These are phyloP conservation scores for Harmothoe impar DNA, from an alignment of 2,888 invertebrate genomes.

Conservation along the genomic window DNA sequence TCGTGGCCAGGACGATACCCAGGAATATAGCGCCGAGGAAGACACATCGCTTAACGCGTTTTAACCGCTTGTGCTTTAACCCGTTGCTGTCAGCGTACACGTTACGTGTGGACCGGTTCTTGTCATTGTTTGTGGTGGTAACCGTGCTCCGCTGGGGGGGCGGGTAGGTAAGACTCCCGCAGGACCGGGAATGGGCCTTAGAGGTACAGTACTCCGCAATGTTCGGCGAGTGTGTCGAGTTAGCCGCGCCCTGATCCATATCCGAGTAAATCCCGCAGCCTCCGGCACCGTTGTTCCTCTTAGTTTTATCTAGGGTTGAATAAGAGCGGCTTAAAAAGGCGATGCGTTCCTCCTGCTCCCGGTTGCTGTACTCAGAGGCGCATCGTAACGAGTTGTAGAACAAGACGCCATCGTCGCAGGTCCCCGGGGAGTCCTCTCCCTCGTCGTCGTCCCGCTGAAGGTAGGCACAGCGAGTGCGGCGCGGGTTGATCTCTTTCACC, in stretches of 20 bases:
- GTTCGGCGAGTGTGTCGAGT: not conserved
- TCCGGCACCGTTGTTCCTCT: slow-evolving; percentile 50
- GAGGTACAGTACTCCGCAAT: slow-evolving; percentile 64
- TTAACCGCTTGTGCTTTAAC: slow-evolving; percentile 57
- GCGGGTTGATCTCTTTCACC: slow-evolving; percentile 56
- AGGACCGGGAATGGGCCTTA: slow-evolving; percentile 61
- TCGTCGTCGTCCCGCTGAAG: slow-evolving; percentile 48
- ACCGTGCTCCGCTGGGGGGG: not conserved
- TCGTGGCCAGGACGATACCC: slow-evolving; percentile 61
- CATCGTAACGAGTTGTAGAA: slow-evolving; percentile 61
- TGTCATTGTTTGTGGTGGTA: slow-evolving; percentile 34
- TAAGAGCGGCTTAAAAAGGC: slow-evolving; percentile 62
- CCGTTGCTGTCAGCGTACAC: slow-evolving; percentile 48
- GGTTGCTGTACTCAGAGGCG: slow-evolving; percentile 57
- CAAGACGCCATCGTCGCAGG: slow-evolving; percentile 59
- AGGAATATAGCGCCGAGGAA: slow-evolving; percentile 62
- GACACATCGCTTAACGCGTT: slow-evolving; percentile 45
- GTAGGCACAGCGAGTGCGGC: slow-evolving; percentile 47
- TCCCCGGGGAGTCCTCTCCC: slow-evolving; percentile 39
- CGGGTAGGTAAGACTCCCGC: slow-evolving; percentile 61
- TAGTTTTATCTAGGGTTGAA: slow-evolving; percentile 45
- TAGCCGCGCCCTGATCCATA: not conserved
- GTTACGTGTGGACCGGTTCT: slow-evolving; percentile 41
- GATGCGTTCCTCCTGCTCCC: slow-evolving; percentile 60
- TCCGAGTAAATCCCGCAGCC: slow-evolving; percentile 41